phyloP scores from a whole-genome alignment of 2,797 vertebrate genomes.

The Myotis myotis region DNA sequence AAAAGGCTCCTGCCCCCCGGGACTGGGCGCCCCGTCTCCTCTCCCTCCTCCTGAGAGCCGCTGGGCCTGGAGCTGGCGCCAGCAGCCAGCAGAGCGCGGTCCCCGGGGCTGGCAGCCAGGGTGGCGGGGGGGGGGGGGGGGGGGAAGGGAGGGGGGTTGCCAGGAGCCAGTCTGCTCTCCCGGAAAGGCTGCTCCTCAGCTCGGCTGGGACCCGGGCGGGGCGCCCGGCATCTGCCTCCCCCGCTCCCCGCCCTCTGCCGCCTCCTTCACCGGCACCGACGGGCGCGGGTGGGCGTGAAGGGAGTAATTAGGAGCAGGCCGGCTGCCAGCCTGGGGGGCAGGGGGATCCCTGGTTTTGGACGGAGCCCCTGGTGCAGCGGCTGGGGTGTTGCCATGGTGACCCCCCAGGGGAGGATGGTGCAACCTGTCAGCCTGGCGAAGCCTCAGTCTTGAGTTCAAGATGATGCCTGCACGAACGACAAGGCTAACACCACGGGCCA shows the following conservation, averaged over 20 bases:
- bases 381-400: background rate
- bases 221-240: rapidly evolving
- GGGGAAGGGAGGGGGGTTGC: too few species aligned
- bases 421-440: too few species aligned
- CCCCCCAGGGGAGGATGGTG: background rate
- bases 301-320: background rate
- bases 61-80: background rate
- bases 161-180: background rate
- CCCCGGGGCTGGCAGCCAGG: background rate
- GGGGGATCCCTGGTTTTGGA: background rate
- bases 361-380: rapidly evolving
- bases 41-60: background rate
- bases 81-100: background rate
- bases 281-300: rapidly evolving
- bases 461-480: rapidly evolving
- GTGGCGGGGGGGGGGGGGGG: too few species aligned
- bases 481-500: rapidly evolving
- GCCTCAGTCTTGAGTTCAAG: background rate
- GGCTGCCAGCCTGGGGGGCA: background rate
- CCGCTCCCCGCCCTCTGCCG: rapidly evolving
- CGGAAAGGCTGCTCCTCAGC: background rate
- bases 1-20: background rate
- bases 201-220: rapidly evolving
- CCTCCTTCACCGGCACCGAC: background rate
- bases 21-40: background rate